Conservation (phyloP, 2,113 vertebrate species). For the Apteryx mantelli region DNA sequence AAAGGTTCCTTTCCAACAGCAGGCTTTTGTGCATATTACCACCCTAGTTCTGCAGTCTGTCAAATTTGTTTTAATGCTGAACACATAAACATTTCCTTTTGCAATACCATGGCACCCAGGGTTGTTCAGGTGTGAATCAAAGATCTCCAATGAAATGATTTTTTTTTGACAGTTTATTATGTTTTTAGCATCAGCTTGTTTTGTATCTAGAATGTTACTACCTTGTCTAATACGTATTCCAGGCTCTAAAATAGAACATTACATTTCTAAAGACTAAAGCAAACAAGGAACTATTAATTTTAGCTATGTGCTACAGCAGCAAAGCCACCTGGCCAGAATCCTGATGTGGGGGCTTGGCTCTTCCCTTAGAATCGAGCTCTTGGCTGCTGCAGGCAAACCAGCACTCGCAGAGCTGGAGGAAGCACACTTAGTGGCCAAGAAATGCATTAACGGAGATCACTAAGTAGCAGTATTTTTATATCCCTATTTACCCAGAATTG, state of each 20-base stretch:
- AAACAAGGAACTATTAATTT: not conserved
- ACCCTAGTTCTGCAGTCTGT: slow-evolving; percentile 73
- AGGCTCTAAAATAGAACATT: not conserved
- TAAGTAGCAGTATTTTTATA: not conserved
- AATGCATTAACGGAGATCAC: not conserved
- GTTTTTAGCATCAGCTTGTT: not conserved
- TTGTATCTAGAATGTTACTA: not conserved
- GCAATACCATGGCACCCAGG: slow-evolving; percentile 70
- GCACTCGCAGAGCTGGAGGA: not conserved
- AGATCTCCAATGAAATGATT: slow-evolving; percentile 61
- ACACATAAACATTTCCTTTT: slow-evolving; percentile 72
- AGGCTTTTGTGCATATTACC: not conserved
- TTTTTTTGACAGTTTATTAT: not conserved
- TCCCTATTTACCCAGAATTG: not conserved
- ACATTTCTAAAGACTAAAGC: not conserved
- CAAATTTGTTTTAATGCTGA: slow-evolving; percentile 80
- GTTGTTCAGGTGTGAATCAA: slow-evolving; percentile 80
- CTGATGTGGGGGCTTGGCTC: accelerated
- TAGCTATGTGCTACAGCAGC: not conserved
- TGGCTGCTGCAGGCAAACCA: accelerated
- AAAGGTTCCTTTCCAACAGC: not conserved
- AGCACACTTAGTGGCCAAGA: not conserved
- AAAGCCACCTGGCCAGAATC: not conserved
- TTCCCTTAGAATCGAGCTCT: not conserved
- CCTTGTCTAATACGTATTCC: not conserved